Evolutionary conservation across 2,888 invertebrate genomes (phyloP), one percentile per base, ranked within the genome.

Genomic region (Yponomeuta malinellus): DNA sequence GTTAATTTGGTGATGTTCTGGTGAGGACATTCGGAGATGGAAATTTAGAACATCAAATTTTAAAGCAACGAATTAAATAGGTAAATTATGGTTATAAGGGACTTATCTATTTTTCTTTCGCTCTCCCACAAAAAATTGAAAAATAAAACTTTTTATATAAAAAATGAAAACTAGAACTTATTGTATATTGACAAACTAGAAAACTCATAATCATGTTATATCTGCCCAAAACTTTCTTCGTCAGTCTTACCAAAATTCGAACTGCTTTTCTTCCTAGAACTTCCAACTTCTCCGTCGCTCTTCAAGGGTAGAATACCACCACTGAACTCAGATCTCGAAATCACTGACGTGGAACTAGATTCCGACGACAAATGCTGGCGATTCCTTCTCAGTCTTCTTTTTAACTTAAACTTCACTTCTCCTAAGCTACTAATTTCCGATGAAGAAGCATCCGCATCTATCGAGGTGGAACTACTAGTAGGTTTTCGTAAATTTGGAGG

Each of bases 361-460:
- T 88, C 89, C 1, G 87, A 86, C 72, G 83, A 74, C 12, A 84
- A 78, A 3, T 78, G 73, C 15, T 82, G 74, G 74, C 77, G 81
- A 71, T 72, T 79, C 72, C 80, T 83, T 12, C 73, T 77, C 15
- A 82, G 71, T 70, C 75, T 83, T 72, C 77, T 82, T 73, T 81
- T 86, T n/a, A 85, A 74, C 72, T 78, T 81, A 29, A 79, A 75
- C 72, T 79, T 87, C 2, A 91, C 78, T 80, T 92, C 90, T 31
- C 92, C 92, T 74, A 90, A 81, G 75, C 92, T 92, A 74, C 89
- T 90, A n/a, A 91, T 78, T 73, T 90, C 91, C 63, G 91, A 88
- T 1, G 90, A 89, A 4, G 85, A 85, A 73, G 83, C 83, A 68
- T 87, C 87, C n/a, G 81, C 87, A 67, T 90, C 90, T 31, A 81